A percentile compares a stretch with the other conserved stretches of the same genome.
Conservation (phyloP, 1,140 invertebrate species). For the Heliconius nattereri region DNA sequence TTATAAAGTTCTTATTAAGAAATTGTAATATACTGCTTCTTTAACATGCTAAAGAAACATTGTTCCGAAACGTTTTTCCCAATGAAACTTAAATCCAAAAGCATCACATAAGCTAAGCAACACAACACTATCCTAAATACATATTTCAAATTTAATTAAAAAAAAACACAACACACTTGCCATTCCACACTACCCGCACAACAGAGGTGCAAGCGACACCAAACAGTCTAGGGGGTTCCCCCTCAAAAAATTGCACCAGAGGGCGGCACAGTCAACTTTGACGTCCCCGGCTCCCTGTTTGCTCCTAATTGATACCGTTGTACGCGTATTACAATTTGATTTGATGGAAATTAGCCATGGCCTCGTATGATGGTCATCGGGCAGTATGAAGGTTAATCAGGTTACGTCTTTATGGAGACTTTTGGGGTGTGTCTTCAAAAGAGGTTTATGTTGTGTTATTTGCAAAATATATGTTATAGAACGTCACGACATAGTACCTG, state of each 20-base stretch:
- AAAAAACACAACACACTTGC: constrained; percentile 10
- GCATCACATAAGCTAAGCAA: no score
- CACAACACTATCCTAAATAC: no score
- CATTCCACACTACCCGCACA: constrained; percentile 37
- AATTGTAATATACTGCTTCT: no score
- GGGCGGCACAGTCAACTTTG: constrained; percentile 62
- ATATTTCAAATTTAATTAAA: no score
- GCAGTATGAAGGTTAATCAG: background rate
- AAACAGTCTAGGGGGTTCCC: constrained; percentile 63
- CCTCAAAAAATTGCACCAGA: constrained; percentile 67
- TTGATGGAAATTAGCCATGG: constrained; percentile 48
- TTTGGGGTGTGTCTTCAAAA: background rate
- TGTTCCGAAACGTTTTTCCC: no score
- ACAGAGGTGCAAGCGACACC: constrained; percentile 72
- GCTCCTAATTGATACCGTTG: constrained; percentile 66
- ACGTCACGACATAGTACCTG: no score
- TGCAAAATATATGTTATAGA: no score
- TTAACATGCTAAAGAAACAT: no score
- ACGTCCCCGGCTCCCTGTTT: constrained; percentile 64
- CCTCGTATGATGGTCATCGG: background rate
- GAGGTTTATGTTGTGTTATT: no score
- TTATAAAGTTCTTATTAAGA: no score
- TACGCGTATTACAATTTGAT: constrained; percentile 59
- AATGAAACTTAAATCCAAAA: no score
- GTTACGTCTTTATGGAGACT: background rate